phyloP scores from a whole-genome alignment of 2,113 vertebrate species.

The Macrotus californicus region DNA sequence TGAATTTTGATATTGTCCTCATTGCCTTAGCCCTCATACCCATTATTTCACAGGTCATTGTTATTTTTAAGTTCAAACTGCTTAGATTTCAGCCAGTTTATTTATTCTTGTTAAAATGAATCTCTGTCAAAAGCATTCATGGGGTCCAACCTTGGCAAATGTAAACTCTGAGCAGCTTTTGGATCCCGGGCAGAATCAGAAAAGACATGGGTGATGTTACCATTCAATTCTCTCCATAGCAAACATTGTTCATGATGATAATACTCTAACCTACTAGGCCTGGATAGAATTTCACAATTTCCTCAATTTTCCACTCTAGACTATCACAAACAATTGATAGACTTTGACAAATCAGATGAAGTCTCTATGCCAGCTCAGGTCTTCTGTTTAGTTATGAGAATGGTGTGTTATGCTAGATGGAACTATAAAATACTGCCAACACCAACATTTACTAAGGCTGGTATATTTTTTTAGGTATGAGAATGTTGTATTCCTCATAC shows the following conservation, averaged over 20 bases:
- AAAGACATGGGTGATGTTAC: not conserved
- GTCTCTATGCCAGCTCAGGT: not conserved
- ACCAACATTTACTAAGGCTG: not conserved
- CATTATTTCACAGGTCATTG: not conserved
- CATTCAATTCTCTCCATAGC: not conserved
- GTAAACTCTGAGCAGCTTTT: not conserved
- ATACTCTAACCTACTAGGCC: not conserved
- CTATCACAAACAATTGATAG: not conserved
- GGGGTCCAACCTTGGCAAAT: not conserved
- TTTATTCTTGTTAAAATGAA: slow-evolving; percentile 1
- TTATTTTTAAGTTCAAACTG: not conserved
- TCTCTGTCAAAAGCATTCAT: not conserved
- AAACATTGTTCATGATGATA: not conserved
- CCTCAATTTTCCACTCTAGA: not conserved
- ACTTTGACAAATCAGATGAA: not conserved
- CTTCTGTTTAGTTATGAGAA: not conserved
- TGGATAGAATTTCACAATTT: not conserved
- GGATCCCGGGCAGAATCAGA: not conserved
- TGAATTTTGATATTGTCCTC: not conserved
- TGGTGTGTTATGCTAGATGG: not conserved
- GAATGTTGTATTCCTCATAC: not conserved
- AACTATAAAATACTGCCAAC: not conserved
- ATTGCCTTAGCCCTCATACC: not conserved
- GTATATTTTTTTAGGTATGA: not conserved
- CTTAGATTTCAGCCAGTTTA: not conserved